Base-by-base conservation (phyloP, 2,797 vertebrate genomes). In the Buphagus erythrorhynchus region DNA sequence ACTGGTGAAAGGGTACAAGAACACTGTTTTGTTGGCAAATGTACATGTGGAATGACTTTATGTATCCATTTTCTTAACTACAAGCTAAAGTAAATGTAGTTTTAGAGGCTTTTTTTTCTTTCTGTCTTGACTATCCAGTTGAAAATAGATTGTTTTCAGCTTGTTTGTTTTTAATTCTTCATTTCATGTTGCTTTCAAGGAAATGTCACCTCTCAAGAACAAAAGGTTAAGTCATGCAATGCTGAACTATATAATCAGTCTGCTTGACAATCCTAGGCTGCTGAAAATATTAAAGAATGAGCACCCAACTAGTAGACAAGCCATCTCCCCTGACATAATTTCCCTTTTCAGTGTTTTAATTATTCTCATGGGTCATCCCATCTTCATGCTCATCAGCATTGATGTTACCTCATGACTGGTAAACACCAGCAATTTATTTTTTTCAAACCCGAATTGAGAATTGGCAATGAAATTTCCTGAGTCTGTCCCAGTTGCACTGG, bases 121-220 rank as follows among this genome's bases (percentile, higher is more conserved):
- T 36, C 33, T 87, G 12, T 76, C 61, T 71, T 65, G 28, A 45
- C 16, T 62, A 68, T 51, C 18, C 21, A 79, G 28, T 38, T 76
- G 90, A 77, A 93, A 91, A 83, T 11, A 65, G 28, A 35, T 35
- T 83, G 46, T 46, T 95, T 93, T 83, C 71, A 85, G 45, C 24
- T 38, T 76, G 74, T 85, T 92, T 91, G 72, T 48, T 86, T 95
- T 82, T 81, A 88, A 86, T 94, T 90, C 68, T 74, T 90, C n/a
- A 35, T 91, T 81, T 91, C 85, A 57, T 29, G 16, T 55, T 78
- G 33, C 66, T 91, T 96, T 94, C 87, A 93, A 92, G 92, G 87
- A 96, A 96, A 92, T 92, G 77, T 89, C 90, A 95, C 54, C 38
- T 90, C 69, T 68, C 2, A 7, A 72, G 61, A 96, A 71, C 46